phyloP scores from a whole-genome alignment of 2,888 invertebrate species.

The Caenorhabditis angaria region DNA sequence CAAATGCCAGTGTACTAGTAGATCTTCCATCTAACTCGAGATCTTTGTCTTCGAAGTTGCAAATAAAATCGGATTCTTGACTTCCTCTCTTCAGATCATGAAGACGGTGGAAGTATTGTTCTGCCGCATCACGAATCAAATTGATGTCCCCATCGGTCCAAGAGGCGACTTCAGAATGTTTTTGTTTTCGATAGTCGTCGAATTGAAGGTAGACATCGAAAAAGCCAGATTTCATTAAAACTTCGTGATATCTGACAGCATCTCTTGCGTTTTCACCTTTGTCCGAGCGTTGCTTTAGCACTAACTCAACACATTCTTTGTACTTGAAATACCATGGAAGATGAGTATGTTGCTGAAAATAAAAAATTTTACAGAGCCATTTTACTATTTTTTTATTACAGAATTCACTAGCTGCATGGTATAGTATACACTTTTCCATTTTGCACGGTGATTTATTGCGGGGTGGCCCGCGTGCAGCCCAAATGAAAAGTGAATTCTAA shows the following conservation, averaged over 20 bases:
- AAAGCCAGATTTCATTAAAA: slow-evolving; percentile 21
- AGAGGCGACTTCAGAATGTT: slow-evolving; percentile 27
- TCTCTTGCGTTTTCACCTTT: slow-evolving; percentile 24
- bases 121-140: slow-evolving; percentile 26
- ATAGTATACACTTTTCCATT: too few species aligned
- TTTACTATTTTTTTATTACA: slow-evolving; percentile 19
- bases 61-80: slow-evolving; percentile 25
- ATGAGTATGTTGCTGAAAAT: slow-evolving; percentile 30
- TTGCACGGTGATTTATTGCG: too few species aligned
- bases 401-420: slow-evolving; percentile 15
- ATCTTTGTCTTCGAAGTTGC: slow-evolving; percentile 20
- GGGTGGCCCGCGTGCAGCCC: too few species aligned
- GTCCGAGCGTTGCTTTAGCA: slow-evolving; percentile 15
- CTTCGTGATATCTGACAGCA: slow-evolving; percentile 27
- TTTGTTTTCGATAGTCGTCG: slow-evolving; percentile 17
- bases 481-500: too few species aligned
- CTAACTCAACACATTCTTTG: slow-evolving; percentile 25
- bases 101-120: slow-evolving; percentile 24
- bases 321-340: slow-evolving; percentile 23
- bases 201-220: slow-evolving; percentile 29
- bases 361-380: slow-evolving; percentile 10
- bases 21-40: slow-evolving; percentile 15
- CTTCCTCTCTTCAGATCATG: slow-evolving; percentile 28
- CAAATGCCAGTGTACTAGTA: slow-evolving; percentile 23
- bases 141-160: slow-evolving; percentile 26